Base-by-base conservation (phyloP, 1,140 invertebrate genomes). In the Panagrolaimus sp. region DNA sequence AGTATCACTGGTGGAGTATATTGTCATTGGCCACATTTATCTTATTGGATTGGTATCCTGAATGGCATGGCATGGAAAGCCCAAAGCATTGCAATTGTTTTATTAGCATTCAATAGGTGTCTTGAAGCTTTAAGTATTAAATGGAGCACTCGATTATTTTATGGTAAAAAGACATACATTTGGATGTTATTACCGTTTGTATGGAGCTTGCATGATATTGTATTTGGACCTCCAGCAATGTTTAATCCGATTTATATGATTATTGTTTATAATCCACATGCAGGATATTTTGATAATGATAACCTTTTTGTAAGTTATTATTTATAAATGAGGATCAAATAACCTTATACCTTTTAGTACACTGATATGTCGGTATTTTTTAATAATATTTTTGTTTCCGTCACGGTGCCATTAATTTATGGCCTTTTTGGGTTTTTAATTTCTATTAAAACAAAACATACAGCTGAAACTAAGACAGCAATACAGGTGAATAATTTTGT, bases 21-120 rank as follows among this genome's bases (percentile, higher is more conserved):
- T 48, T 71, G 70, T 26, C 24, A 55, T 21, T 28, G 58, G 32
- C 70, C 70, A 14, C 0, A 73, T 71, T 32, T 71, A 70, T 26
- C 9, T 71, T 17, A 47, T 48, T 26, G 70, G 70, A 17, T 21
- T 17, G 17, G 21, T 10, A n/a, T 5, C 9, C 47, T 28, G 9
- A 24, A 26, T 58, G 12, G 70, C 38, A 15, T 14, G 58, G 12
- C 38, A 17, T 70, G 68, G 68, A 70, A 32, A 12, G 68, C 28
- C 14, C 38, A 28, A 24, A 67, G 67, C 0, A 45, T 69, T 15
- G 26, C 64, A 12, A 26, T 52, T 0, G 17, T 70, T 0, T 26
- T 70, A 15, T 43, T 70, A 14, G 58, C 45, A 32, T 14, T 70
- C 9, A 70, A 70, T 7, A 17, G 68, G 12, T 70, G 68, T 38